phyloP scores from a whole-genome alignment of 2,113 vertebrate species.

The Microcebus griseorufus region DNA sequence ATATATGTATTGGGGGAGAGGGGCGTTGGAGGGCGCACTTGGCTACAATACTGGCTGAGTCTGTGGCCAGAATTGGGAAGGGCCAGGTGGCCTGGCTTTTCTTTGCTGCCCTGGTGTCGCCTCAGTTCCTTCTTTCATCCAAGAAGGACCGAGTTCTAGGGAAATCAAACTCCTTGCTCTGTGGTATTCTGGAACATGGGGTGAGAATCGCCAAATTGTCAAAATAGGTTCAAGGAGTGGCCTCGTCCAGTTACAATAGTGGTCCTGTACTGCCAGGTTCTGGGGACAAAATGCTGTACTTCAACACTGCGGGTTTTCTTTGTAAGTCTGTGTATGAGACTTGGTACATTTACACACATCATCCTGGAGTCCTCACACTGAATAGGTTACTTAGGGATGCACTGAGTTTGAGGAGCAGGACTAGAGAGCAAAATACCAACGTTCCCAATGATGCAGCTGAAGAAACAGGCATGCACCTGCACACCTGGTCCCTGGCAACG shows the following conservation, averaged over 20 bases:
- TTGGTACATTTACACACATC: neutral
- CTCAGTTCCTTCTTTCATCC: neutral
- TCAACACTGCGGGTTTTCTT: neutral
- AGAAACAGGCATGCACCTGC: neutral
- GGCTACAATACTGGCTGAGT: neutral
- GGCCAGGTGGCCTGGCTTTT: too few relatives aligned
- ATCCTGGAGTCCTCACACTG: too few relatives aligned
- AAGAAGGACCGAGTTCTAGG: neutral
- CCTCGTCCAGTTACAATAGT: too few relatives aligned
- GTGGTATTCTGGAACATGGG: neutral
- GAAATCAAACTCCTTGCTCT: neutral
- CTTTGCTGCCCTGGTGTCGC: fast-evolving
- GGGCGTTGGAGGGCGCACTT: neutral
- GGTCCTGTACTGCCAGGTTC: fast-evolving
- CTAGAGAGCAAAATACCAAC: too few relatives aligned
- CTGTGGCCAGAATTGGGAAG: neutral
- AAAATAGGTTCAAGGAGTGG: neutral
- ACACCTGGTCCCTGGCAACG: neutral
- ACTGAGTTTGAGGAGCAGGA: neutral
- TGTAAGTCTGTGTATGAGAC: neutral
- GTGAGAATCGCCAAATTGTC: neutral
- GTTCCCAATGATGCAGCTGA: neutral
- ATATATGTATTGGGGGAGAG: neutral
- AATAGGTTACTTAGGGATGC: too few relatives aligned
- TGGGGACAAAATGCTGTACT: neutral